Evolutionary conservation across 2,797 vertebrate species (phyloP), one percentile per base, ranked within the genome.

Genomic region (Zalophus californianus): DNA sequence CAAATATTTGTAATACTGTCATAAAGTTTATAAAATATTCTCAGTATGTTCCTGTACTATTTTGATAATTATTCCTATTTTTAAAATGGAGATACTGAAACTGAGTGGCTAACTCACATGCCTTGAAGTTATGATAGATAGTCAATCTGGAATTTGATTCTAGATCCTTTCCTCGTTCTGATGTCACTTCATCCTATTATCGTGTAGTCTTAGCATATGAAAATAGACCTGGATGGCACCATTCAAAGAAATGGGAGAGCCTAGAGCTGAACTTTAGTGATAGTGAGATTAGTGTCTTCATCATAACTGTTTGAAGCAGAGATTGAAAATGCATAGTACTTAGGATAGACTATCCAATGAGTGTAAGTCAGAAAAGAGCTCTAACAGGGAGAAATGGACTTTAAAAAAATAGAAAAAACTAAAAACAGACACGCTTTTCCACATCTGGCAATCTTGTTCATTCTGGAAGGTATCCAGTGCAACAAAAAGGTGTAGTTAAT

Each of bases 41-140:
- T 84, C 41, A 94, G 44, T 72, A 38, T 78, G 78, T 62, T 80
- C 38, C 68, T 86, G 32, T 78, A 56, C 35, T 84, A 3, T 70
- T 97, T 12, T 96, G 38, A 86, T 93, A 92, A 75, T 41, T 85
- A 44, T 75, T 91, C 29, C 35, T 93, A 12, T 86, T 95, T 94
- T 68, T 92, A 27, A 91, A 96, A 80, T 70, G 35, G 29, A 60
- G 68, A 83, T 56, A 41, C 93, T 94, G 73, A 92, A 95, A 75
- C 38, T 41, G 38, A 58, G 25, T 86, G 77, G 7, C 60, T 88
- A 72, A 72, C 66, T 93, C 77, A 86, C 44, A 60, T 78, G 23
- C 9, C 48, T 72, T 72, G 20, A 95, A 73, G 27, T 86, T 48
- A 52, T 90, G 50, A 29, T 94, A 56, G 90, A 73, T 72, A 66